Evolutionary conservation across 2,113 vertebrate species (phyloP), one percentile per base, ranked within the genome.

Genomic region (Saccopteryx bilineata): DNA sequence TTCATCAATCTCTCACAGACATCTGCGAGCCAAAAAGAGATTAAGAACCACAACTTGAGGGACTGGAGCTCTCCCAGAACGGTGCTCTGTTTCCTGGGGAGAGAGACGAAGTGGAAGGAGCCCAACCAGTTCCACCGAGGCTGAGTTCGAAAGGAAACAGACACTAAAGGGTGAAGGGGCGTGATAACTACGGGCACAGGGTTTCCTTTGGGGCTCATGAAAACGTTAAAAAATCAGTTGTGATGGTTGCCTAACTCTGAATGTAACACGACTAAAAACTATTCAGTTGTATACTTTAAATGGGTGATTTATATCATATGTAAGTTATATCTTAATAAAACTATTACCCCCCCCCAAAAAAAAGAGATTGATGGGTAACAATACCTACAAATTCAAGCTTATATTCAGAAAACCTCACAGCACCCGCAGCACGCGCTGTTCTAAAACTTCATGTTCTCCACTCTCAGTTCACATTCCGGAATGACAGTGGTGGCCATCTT

Each of bases 91-190:
- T 84, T 90, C 65, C 26, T n/a, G 54, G 56, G 31, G 52, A 58
- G 39, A 92, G 24, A 78, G 9, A 63, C 23, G 60, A 83, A 87
- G 87, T 48, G 78, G 33, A 31, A 71, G 88, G 56, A 63, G 26
- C n/a, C 68, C 50, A 65, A 4, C 13, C 28, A 74, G 11, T 80
- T 23, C 66, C 26, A 13, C 0, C 52, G 26, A 54, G 75, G 46
- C 54, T 92, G 78, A 92, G 14, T 87, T 91, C 92, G 79, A 93
- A 90, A 96, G 80, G 31, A 56, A 83, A 82, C n/a, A 75, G 18
- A 81, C 66, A 65, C 31, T 61, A 52, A 71, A 56, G 31, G 50
- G 39, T 19, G 24, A 82, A 63, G 9, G 15, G 33, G 2, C 39
- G 23, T 46, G 14, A 68, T 33, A 52, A 50, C 7, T 5, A 24